Evolutionary conservation across 1,140 invertebrate genomes (phyloP).

Genomic region (Brachionus manjavacas): DNA sequence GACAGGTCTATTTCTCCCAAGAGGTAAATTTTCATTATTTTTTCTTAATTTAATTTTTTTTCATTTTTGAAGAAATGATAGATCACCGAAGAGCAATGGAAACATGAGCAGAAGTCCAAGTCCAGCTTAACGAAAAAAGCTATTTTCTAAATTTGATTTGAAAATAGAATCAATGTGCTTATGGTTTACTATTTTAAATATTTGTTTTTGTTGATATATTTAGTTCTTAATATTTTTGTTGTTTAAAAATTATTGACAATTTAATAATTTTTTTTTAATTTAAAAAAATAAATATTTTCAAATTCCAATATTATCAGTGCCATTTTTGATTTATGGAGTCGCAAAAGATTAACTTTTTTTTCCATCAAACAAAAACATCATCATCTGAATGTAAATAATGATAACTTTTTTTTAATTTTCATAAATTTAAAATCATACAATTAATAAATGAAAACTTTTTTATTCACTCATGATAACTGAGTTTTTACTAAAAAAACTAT

Average conservation of each 20-base stretch:
- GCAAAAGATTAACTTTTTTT: too few species aligned
- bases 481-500: too few species aligned
- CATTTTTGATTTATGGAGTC: too few species aligned
- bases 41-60: not conserved
- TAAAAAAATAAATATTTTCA: too few species aligned
- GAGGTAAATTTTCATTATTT: not conserved
- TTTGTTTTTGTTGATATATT: not conserved
- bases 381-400: too few species aligned
- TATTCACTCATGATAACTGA: too few species aligned
- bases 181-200: not conserved
- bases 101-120: constrained; percentile 32
- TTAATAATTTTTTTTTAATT: not conserved
- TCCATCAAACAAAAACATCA: too few species aligned
- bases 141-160: not conserved
- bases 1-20: not conserved
- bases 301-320: too few species aligned
- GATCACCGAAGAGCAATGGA: constrained; percentile 8
- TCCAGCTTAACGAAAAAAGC: not conserved
- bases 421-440: too few species aligned
- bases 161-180: not conserved
- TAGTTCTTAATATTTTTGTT: not conserved
- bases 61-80: not conserved
- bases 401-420: too few species aligned
- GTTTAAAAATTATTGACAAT: not conserved
- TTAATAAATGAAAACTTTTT: too few species aligned